Base-by-base conservation (phyloP, 1,140 invertebrate genomes). In the Holcopasites calliopsidis region DNA sequence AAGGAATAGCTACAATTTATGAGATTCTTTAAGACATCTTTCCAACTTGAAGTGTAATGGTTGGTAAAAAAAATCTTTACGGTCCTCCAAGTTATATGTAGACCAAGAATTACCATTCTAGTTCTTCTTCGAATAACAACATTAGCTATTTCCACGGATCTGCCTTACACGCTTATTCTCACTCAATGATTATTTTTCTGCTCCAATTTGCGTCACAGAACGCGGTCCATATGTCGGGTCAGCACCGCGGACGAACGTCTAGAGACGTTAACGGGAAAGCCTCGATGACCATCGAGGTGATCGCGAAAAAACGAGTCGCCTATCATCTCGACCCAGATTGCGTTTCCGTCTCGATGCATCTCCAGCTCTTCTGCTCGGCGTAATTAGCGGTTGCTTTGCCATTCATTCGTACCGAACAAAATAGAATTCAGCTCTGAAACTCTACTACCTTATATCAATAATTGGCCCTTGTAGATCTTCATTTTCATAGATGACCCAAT, bases 1-100 rank as follows among this genome's bases (percentile, higher is more conserved):
- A 76, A 79, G 54, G 61, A 83, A 72, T 75, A 65, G 76, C 54
- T 66, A 61, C 71, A 60, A 83, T 83, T 82, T 83, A 82, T 79
- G 80, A 75, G 70, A 82, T 83, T 76, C 68, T 69, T 60, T 65
- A 54, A 52, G 68, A 81, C 77, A 69, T 28, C 50, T 21, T n/a
- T 54, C 35, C 21, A 38, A 23, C 40, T 62, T 38, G 31, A 23
- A 40, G 47, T 26, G 16, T 47, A 18, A 47, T 35, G 31, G 26
- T n/a, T 13, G 18, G 16, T 31, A n/a, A 40, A 35, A 57, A 58
- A 23, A 7, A 57, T 68, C 21, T 13, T 54, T 11, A 18, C 23
- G 5, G 38, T 10, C 7, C 0, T 1, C n/a, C 18, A 1, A 2
- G 16, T 33, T 42, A 58, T 58, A 38, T 8, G 1, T 8, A 5